Evolutionary conservation across 2,113 vertebrate species (phyloP).

Genomic region (Esox niger): DNA sequence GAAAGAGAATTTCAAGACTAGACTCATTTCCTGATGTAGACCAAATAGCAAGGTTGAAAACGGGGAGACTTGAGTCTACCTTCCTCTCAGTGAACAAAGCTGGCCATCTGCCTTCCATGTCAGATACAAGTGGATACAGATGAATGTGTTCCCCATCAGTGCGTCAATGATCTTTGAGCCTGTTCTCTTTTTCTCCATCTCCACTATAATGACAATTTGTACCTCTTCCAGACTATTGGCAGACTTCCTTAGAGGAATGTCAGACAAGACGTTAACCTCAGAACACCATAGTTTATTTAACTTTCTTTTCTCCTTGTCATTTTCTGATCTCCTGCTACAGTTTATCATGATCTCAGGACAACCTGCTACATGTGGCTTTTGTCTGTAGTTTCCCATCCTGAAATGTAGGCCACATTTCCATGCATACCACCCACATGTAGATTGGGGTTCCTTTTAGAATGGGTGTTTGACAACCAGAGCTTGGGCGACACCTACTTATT

Average conservation of each 20-base stretch:
- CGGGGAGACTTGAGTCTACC: not conserved
- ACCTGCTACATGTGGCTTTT: constrained; percentile 22
- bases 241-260: constrained; percentile 17
- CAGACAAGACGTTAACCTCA: constrained; percentile 21
- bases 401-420: constrained; percentile 36
- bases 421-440: constrained; percentile 20
- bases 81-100: constrained; percentile 23
- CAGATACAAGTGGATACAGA: constrained; percentile 21
- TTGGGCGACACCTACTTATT: constrained; percentile 24
- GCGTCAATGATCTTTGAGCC: too few species aligned
- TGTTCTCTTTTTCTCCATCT: constrained; percentile 26
- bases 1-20: not conserved
- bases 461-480: constrained; percentile 34
- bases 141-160: constrained; percentile 18
- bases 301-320: constrained; percentile 8
- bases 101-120: constrained; percentile 23
- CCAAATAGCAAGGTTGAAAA: not conserved
- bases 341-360: constrained; percentile 22
- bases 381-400: constrained; percentile 24
- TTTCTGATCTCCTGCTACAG: not conserved
- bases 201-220: not conserved
- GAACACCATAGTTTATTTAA: constrained; percentile 15
- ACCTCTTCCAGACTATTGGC: not conserved
- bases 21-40: not conserved
- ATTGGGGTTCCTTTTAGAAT: constrained; percentile 32